Conservation (phyloP, 2,113 vertebrate genomes). For the Petroica traversi region DNA sequence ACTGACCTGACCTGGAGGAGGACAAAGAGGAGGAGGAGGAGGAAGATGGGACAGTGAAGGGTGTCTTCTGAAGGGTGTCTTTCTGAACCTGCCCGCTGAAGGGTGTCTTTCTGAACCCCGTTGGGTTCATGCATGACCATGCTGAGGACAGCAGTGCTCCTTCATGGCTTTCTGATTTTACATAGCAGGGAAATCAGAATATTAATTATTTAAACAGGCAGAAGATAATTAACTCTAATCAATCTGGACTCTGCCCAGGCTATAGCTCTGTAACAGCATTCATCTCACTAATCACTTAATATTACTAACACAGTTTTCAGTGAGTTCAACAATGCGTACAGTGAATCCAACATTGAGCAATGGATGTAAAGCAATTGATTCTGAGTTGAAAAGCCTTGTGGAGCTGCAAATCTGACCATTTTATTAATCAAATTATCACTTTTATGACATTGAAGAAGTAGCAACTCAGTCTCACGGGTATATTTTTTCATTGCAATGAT, state of each 20-base stretch:
- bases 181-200: background rate
- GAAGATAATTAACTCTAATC: slow-evolving; percentile 63
- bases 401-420: slow-evolving; percentile 4
- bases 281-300: slow-evolving; percentile 65
- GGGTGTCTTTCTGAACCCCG: rapidly evolving
- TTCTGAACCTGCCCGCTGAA: background rate
- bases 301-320: slow-evolving; percentile 27
- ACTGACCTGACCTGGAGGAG: background rate
- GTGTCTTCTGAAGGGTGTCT: too few species aligned
- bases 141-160: background rate
- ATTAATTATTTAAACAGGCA: slow-evolving; percentile 42
- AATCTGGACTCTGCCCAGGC: slow-evolving; percentile 52
- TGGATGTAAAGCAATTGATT: slow-evolving; percentile 11
- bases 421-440: slow-evolving; percentile 49
- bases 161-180: background rate
- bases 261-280: slow-evolving; percentile 48
- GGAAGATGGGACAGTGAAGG: background rate
- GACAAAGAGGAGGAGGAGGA: background rate
- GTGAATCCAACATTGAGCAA: background rate
- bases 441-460: background rate
- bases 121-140: rapidly evolving
- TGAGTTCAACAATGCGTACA: slow-evolving; percentile 5
- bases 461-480: background rate
- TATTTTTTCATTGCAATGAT: background rate
- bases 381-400: background rate